phyloP scores from a whole-genome alignment of 2,113 vertebrate genomes.

The Coptodon rendalli region DNA sequence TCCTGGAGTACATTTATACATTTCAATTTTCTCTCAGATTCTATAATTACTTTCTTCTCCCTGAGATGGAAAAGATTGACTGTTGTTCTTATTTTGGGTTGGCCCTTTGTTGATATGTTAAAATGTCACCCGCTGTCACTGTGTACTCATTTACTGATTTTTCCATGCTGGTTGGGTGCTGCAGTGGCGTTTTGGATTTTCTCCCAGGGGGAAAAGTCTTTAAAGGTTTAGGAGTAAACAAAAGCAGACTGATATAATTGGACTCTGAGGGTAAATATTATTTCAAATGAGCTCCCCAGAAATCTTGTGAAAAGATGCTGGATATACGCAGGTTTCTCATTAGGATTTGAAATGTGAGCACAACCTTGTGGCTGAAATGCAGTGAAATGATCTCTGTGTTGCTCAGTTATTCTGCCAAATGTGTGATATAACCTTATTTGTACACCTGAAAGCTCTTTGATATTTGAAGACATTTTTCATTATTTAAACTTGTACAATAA shows the following conservation, averaged over 20 bases:
- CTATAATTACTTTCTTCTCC: neutral
- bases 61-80: neutral
- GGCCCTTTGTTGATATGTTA: neutral
- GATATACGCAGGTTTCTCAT: neutral
- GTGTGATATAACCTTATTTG: neutral
- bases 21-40: neutral
- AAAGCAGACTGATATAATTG: constrained; percentile 42
- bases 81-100: neutral
- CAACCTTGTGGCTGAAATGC: neutral
- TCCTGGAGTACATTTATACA: neutral
- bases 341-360: neutral
- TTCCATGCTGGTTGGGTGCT: neutral
- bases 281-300: constrained; percentile 6
- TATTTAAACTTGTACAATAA: neutral
- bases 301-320: neutral
- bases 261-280: constrained; percentile 25
- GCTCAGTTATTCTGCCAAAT: neutral
- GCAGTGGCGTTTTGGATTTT: neutral
- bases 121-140: constrained; percentile 17
- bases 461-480: neutral
- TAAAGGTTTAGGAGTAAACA: constrained; percentile 32
- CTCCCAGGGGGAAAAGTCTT: neutral
- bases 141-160: constrained; percentile 22
- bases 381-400: neutral
- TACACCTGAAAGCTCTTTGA: neutral